phyloP scores from a whole-genome alignment of 2,888 invertebrate species.

The Trypoxylon attenuatum region DNA sequence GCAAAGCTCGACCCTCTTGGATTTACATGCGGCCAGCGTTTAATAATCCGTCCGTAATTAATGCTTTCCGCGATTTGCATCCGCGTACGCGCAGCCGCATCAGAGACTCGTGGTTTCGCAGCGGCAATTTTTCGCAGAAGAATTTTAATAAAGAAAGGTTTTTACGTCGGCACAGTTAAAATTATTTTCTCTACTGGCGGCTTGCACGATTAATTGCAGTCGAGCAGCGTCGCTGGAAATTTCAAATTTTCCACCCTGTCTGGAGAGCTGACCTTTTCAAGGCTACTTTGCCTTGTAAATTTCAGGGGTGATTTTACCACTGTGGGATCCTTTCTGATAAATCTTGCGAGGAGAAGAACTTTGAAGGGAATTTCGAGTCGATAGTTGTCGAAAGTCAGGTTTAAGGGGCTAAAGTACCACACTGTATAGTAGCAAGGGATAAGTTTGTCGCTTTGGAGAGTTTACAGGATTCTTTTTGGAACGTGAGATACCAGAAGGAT shows the following conservation, averaged over 20 bases:
- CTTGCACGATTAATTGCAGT: background rate
- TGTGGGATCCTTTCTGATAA: no score
- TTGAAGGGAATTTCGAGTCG: no score
- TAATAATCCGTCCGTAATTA: slow-evolving; percentile 4
- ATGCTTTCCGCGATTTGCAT: background rate
- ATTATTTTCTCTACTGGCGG: background rate
- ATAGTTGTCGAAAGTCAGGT: no score
- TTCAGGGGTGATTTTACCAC: no score
- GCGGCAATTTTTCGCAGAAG: background rate
- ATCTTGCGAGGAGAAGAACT: no score
- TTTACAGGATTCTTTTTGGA: no score
- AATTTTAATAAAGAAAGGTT: background rate
- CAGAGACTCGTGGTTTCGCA: background rate
- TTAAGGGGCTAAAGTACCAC: no score
- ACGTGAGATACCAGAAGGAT: no score
- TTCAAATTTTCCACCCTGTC: background rate
- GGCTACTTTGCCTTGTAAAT: no score
- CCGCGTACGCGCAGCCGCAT: background rate
- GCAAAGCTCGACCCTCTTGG: background rate
- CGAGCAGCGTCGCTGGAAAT: background rate
- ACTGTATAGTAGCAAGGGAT: no score
- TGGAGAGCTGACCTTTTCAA: no score
- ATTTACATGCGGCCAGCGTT: slow-evolving; percentile 1
- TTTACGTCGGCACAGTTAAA: background rate
- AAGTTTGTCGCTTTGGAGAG: no score